Percentiles rank a stretch among this genome's conserved stretches.
These are phyloP conservation scores for Alcedo quadribrachys DNA, from an alignment of 2,797 vertebrate genomes.

Conservation along the genomic window DNA sequence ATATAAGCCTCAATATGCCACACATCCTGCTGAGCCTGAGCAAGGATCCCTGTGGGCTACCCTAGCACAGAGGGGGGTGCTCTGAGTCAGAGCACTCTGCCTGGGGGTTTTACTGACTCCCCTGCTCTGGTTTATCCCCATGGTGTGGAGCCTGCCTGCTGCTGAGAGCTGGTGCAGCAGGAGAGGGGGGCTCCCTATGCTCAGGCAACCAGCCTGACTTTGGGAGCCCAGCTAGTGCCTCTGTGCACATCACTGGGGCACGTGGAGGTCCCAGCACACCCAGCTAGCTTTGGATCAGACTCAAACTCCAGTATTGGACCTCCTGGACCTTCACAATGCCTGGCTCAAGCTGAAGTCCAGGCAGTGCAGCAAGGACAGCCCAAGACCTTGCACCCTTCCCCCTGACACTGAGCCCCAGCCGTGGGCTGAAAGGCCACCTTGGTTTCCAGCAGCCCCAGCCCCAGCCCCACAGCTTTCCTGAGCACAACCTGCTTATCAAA, in stretches of 20 bases:
- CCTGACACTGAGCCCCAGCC: neutral
- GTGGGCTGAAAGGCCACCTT: conserved; percentile 6
- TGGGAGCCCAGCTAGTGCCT: neutral
- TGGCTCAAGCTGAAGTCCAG: neutral
- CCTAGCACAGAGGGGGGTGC: neutral
- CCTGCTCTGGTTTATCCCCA: neutral
- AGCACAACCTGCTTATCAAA: conserved; percentile 54
- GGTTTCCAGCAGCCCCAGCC: conserved; percentile 24
- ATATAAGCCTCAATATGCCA: neutral
- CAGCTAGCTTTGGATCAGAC: neutral
- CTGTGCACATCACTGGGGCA: accelerated
- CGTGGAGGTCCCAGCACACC: neutral
- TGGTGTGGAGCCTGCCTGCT: too few relatives aligned
- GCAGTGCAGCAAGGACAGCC: accelerated
- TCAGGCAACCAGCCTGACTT: neutral
- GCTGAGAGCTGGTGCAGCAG: neutral
- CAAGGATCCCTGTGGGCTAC: neutral
- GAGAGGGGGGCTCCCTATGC: accelerated
- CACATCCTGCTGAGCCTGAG: neutral
- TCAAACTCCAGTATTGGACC: neutral
- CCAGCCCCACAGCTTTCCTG: conserved; percentile 66
- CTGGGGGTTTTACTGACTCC: neutral
- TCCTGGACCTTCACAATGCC: neutral
- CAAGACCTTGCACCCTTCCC: neutral
- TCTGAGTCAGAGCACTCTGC: neutral